Percentiles rank a stretch among this genome's conserved stretches.
These are phyloP conservation scores for Gymnopithys bicolor DNA, from an alignment of 2,797 vertebrate genomes.

Conservation along the genomic window DNA sequence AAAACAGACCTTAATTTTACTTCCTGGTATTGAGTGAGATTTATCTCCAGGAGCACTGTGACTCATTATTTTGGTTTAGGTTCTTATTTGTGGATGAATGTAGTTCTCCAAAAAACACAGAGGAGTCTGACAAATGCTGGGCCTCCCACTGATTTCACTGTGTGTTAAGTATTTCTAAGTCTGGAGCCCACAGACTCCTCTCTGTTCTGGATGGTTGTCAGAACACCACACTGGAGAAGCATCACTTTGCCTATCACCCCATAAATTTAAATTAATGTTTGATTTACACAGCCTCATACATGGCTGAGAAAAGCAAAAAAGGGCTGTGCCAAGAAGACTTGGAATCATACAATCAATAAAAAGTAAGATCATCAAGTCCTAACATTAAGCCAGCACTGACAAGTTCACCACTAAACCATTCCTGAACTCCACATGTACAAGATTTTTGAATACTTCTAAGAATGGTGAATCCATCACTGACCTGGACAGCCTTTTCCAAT, in stretches of 20 bases:
- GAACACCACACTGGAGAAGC: background rate
- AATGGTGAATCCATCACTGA: background rate
- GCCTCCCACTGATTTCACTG: background rate
- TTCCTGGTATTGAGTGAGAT: background rate
- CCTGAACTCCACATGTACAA: too few species aligned
- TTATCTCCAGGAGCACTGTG: background rate
- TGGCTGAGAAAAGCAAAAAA: background rate
- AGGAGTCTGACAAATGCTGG: background rate
- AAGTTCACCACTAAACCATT: background rate
- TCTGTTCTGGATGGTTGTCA: background rate
- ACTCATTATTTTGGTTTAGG: background rate
- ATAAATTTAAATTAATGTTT: background rate
- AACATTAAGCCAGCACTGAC: background rate
- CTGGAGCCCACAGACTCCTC: background rate
- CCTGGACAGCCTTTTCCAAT: background rate
- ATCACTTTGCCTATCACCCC: background rate
- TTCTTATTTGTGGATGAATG: background rate
- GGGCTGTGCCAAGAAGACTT: accelerated
- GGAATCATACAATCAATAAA: background rate
- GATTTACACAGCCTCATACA: background rate
- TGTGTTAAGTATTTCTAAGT: background rate
- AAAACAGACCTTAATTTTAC: background rate
- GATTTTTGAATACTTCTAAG: background rate
- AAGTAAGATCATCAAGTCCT: background rate
- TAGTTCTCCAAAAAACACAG: background rate